Conservation (phyloP, 2,797 vertebrate species). For the Leptoclinus maculatus region DNA sequence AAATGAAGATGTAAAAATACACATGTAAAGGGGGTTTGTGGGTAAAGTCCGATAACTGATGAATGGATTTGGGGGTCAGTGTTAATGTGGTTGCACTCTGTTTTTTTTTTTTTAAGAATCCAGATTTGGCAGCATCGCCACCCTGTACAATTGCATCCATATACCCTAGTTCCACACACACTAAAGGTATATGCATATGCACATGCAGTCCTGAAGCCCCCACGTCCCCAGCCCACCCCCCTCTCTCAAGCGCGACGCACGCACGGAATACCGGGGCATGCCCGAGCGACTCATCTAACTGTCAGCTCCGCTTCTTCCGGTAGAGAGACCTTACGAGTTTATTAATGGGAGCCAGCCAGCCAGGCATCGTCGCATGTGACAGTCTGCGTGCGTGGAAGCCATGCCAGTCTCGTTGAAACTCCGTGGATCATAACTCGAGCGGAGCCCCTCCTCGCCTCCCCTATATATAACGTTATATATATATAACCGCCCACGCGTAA, state of each 20-base stretch:
- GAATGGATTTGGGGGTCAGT: background rate
- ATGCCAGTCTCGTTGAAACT: constrained; percentile 47
- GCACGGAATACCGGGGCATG: constrained; percentile 78
- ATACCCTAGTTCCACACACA: constrained; percentile 5
- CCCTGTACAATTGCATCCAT: constrained; percentile 37
- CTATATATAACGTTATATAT: constrained; percentile 8
- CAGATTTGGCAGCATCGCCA: constrained; percentile 11
- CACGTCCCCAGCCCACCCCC: constrained; percentile 19
- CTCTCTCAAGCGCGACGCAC: constrained; percentile 50
- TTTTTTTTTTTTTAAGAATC: background rate
- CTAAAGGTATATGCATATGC: constrained; percentile 38
- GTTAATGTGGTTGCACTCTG: background rate
- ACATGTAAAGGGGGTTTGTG: background rate
- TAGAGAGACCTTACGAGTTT: constrained; percentile 68
- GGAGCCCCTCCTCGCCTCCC: constrained; percentile 39
- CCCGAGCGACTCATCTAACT: constrained; percentile 70
- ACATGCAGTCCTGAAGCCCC: constrained; percentile 30
- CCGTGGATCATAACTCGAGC: constrained; percentile 50
- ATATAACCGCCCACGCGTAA: constrained; percentile 63
- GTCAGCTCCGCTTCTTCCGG: constrained; percentile 71
- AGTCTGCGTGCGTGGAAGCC: constrained; percentile 49
- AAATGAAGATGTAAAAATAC: constrained; percentile 17
- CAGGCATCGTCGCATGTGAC: constrained; percentile 62
- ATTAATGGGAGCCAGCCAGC: constrained; percentile 44
- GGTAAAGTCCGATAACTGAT: background rate